Conservation (phyloP, 2,888 invertebrate genomes). For the Tenodera sinensis region DNA sequence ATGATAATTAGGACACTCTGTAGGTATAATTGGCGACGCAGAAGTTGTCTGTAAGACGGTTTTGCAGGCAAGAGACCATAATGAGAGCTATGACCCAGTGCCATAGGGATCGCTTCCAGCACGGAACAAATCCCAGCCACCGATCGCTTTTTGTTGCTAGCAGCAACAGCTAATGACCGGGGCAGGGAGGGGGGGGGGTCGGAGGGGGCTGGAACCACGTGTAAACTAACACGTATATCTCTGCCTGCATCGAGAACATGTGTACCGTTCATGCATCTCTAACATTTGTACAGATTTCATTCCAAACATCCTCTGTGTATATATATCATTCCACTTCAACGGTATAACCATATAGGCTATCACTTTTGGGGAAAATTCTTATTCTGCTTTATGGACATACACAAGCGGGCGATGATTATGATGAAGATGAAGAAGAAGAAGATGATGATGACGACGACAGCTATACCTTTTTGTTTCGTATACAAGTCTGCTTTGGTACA, state of each 20-base stretch:
- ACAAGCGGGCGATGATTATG: too few species aligned
- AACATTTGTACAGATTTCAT: neutral
- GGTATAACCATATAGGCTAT: neutral
- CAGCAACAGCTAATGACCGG: neutral
- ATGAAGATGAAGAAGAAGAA: too few species aligned
- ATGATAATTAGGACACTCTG: too few species aligned
- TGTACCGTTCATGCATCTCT: neutral
- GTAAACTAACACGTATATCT: neutral
- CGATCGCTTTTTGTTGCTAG: neutral
- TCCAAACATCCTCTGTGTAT: neutral
- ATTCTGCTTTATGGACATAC: too few species aligned
- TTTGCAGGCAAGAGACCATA: neutral
- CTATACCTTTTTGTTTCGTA: too few species aligned
- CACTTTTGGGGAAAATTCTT: too few species aligned
- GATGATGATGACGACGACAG: too few species aligned
- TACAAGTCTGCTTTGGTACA: too few species aligned
- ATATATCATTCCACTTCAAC: neutral
- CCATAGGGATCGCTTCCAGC: neutral
- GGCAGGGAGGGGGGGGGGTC: too few species aligned
- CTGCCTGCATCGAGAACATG: neutral
- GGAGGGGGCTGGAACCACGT: neutral
- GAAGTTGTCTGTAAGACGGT: neutral
- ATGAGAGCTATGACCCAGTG: neutral
- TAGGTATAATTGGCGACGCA: too few species aligned
- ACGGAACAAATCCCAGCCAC: neutral